A percentile compares a stretch with the other conserved stretches of the same genome.
Conservation (phyloP, 92 coral and sea anemone genomes). For the Parazoanthus swiftii region DNA sequence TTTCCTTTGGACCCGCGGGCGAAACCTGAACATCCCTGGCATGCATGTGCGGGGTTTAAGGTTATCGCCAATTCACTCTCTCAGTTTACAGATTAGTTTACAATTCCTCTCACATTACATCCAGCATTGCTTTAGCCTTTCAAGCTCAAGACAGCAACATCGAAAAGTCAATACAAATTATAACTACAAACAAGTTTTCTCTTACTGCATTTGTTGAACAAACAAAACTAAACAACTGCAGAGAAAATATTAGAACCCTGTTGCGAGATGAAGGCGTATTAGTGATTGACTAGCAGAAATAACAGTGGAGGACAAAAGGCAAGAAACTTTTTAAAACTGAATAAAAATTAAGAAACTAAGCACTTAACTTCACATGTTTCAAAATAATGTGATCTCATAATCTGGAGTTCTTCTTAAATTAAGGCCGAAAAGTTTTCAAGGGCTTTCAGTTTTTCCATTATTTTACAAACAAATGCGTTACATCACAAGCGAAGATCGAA, state of each 20-base stretch:
- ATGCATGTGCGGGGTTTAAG: conserved; percentile 5
- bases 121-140: background rate
- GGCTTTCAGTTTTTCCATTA: no score
- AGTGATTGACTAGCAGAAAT: background rate
- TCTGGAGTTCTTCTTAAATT: no score
- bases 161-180: background rate
- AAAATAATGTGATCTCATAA: no score
- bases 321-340: no score
- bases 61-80: conserved; percentile 18
- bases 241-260: conserved; percentile 3
- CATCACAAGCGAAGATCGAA: no score
- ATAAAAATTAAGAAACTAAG: no score
- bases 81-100: background rate
- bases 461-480: no score
- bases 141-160: background rate
- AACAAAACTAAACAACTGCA: conserved; percentile 17
- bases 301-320: background rate
- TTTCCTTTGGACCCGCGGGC: conserved; percentile 23
- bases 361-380: no score
- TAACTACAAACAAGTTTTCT: conserved; percentile 5
- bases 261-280: background rate
- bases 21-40: background rate
- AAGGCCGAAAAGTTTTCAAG: no score
- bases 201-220: conserved; percentile 24
- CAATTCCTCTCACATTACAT: conserved; percentile 26